phyloP scores from a whole-genome alignment of 1,140 invertebrate genomes.

The Zophobas morio region DNA sequence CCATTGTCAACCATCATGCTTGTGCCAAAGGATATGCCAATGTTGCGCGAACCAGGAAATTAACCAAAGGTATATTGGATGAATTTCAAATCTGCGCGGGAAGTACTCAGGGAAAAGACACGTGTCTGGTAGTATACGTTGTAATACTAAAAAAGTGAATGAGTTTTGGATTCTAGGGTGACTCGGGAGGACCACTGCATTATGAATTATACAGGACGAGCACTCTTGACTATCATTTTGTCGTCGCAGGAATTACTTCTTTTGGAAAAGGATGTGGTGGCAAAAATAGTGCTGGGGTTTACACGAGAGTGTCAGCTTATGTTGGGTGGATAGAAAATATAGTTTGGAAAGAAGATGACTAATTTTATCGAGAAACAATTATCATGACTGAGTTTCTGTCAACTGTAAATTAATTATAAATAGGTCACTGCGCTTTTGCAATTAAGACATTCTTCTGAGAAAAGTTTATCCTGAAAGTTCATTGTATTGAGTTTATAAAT shows the following conservation, averaged over 20 bases:
- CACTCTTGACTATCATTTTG: constrained; percentile 66
- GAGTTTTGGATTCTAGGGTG: constrained; percentile 49
- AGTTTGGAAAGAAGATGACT: constrained; percentile 67
- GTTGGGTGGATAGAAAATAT: constrained; percentile 77
- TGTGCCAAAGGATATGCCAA: constrained; percentile 53
- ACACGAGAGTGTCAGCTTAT: constrained; percentile 76
- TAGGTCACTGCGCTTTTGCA: too few relatives aligned
- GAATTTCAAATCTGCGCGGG: constrained; percentile 77
- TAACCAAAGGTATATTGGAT: constrained; percentile 66
- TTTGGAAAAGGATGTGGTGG: constrained; percentile 73
- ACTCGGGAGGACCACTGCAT: constrained; percentile 64
- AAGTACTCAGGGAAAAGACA: constrained; percentile 60
- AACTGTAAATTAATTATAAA: too few relatives aligned
- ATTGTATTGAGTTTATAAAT: too few relatives aligned
- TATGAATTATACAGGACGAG: constrained; percentile 54
- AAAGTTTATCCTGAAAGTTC: too few relatives aligned
- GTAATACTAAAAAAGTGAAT: not conserved
- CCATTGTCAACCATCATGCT: constrained; percentile 58
- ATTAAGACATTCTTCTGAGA: too few relatives aligned
- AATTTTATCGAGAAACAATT: too few relatives aligned
- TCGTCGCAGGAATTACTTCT: constrained; percentile 74
- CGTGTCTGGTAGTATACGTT: constrained; percentile 61
- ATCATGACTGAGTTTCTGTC: too few relatives aligned
- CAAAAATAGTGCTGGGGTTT: constrained; percentile 72
- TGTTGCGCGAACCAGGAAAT: constrained; percentile 60